phyloP scores from a whole-genome alignment of 1,140 invertebrate genomes.

The Aradophagus sp. region DNA sequence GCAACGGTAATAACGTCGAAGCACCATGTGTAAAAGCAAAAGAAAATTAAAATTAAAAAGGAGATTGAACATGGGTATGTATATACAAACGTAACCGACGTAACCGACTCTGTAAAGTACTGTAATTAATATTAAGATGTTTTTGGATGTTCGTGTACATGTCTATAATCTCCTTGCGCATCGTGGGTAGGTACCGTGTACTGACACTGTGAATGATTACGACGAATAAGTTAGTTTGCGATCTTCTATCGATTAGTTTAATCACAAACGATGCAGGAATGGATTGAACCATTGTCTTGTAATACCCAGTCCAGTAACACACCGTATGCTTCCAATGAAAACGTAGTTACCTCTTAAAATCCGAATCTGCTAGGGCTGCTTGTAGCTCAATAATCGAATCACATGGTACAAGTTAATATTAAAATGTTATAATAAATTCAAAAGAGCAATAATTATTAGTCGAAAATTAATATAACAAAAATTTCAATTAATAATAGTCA shows the following conservation, averaged over 20 bases:
- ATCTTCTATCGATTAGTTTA: conserved; percentile 36
- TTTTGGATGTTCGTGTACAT: conserved; percentile 67
- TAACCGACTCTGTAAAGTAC: conserved; percentile 63
- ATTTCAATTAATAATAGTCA: too few species aligned
- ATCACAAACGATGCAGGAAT: conserved; percentile 19
- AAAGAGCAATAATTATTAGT: too few species aligned
- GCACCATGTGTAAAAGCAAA: conserved; percentile 15
- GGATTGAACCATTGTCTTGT: conserved; percentile 2
- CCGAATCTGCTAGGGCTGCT: too few species aligned
- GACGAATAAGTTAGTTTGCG: conserved; percentile 25
- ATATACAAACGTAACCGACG: conserved; percentile 61
- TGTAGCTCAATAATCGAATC: too few species aligned
- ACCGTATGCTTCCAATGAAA: too few species aligned
- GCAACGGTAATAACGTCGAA: conserved; percentile 23
- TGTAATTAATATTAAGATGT: conserved; percentile 59
- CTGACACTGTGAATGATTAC: conserved; percentile 28
- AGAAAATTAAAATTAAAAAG: neutral
- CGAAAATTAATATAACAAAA: too few species aligned
- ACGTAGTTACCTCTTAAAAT: too few species aligned
- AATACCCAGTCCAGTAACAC: too few species aligned
- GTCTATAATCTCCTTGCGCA: conserved; percentile 62
- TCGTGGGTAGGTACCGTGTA: conserved; percentile 48
- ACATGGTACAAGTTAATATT: too few species aligned
- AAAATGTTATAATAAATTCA: too few species aligned
- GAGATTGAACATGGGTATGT: conserved; percentile 42